Evolutionary conservation across 2,113 vertebrate species (phyloP).

Genomic region (Rousettus leschenaultii): DNA sequence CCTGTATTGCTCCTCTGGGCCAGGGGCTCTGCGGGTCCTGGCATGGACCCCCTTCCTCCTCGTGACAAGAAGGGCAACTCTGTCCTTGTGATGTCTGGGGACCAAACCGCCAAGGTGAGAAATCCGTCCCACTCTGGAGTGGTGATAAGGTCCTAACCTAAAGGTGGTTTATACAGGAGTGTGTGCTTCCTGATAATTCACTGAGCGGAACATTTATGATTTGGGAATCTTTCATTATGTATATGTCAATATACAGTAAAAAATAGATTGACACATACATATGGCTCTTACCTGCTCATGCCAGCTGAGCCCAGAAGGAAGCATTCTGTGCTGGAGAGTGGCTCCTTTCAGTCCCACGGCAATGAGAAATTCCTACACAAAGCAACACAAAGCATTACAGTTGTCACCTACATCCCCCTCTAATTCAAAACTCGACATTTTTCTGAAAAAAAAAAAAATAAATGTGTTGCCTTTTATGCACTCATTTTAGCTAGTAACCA

Average conservation of each 20-base stretch:
- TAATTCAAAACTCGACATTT: background rate
- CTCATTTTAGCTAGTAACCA: background rate
- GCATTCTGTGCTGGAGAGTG: constrained; percentile 93
- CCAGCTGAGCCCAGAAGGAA: constrained; percentile 92
- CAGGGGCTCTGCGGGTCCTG: no score
- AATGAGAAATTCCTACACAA: constrained; percentile 92
- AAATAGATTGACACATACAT: background rate
- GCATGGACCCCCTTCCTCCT: background rate
- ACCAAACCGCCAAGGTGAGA: background rate
- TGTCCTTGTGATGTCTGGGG: background rate
- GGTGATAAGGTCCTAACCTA: background rate
- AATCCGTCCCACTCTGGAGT: background rate
- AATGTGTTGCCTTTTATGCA: background rate
- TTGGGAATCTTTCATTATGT: background rate
- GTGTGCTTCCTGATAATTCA: background rate
- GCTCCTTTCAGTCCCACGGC: constrained; percentile 94
- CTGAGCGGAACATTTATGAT: background rate
- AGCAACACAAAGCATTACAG: background rate
- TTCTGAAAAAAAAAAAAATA: background rate
- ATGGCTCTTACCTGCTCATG: constrained; percentile 91
- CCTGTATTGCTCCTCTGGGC: background rate
- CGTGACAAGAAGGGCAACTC: background rate
- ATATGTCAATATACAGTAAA: background rate
- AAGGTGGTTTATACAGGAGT: background rate
- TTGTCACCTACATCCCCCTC: background rate